Base-by-base conservation (phyloP, 2,113 vertebrate species). In the Takifugu flavidus region DNA sequence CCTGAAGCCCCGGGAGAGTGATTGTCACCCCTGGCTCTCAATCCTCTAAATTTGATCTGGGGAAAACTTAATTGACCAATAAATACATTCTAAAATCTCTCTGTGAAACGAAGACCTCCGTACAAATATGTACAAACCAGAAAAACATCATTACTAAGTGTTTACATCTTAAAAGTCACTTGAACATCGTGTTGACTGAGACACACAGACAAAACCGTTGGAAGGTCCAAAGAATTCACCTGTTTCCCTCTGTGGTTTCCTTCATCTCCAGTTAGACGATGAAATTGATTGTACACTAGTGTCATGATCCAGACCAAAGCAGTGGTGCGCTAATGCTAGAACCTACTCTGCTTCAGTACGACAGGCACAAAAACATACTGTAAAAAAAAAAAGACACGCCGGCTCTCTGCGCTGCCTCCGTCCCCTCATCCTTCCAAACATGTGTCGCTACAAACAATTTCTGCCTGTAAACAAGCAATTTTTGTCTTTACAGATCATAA, bases 41-140 rank as follows among this genome's bases (percentile, higher is more conserved):
- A 5, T 65, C 61, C 59, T 79, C 50, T 44, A 59, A 65, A 62
- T 70, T 47, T 49, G 70, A 78, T 79, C 56, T 74, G 53, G 72
- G 13, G 13, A 47, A 79, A 77, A 82, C 67, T 79, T 71, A 84
- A 84, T 85, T 78, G 74, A 70, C 62, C 72, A 87, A 89, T 89
- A 88, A 88, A 89, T 89, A 89, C 88, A 89, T 89, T 89, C 88
- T 84, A 62, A 82, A 84, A 83, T 85, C 74, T 83, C 74, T 81
- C 70, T 75, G 68, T 64, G 46, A 79, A 79, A 81, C 72, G 65
- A 58, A 50, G 60, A 65, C 49, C 2, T 60, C 34, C 53, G 70
- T 62, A 83, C 68, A 75, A 79, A 80, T 84, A 86, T 88, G 74
- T 84, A 89, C 80, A 88, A 60, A 79, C 20, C 58, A 78, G 39